These are phyloP conservation scores for Coracopsis vasa DNA, from an alignment of 2,113 vertebrate genomes.

Conservation along the genomic window DNA sequence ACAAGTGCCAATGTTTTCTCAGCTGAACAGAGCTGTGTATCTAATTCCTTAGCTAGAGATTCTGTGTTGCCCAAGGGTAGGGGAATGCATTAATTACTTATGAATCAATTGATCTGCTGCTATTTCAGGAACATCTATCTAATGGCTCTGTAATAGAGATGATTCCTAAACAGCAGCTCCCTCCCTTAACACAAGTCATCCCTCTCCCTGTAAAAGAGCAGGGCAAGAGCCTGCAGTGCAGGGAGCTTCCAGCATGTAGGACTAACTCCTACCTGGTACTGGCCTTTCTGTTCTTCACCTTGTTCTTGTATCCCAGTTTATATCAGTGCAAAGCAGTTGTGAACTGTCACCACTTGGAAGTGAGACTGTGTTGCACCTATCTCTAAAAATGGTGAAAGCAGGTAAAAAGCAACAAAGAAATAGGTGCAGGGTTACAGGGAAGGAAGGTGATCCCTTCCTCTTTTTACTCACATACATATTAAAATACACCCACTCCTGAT, in stretches of 20 bases:
- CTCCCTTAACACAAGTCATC: background rate
- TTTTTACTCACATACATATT: background rate
- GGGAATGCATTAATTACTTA: constrained; percentile 40
- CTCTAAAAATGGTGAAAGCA: background rate
- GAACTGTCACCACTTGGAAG: background rate
- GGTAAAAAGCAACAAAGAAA: background rate
- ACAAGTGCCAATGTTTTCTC: background rate
- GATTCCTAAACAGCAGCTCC: background rate
- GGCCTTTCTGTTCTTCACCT: background rate
- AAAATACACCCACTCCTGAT: background rate
- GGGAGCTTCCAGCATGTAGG: background rate
- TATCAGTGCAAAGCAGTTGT: background rate
- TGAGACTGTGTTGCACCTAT: background rate
- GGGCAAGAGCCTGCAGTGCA: background rate
- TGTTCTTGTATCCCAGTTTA: background rate
- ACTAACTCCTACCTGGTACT: background rate
- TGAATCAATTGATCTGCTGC: constrained; percentile 41
- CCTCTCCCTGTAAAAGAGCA: background rate
- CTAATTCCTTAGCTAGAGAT: background rate
- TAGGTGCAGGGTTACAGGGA: background rate
- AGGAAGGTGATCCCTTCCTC: background rate
- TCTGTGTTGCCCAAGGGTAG: background rate
- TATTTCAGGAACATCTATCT: constrained; percentile 12
- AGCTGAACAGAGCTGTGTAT: background rate
- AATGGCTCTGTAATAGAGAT: background rate